Conservation (phyloP, 2,888 invertebrate species). For the Parnassius orleans region DNA sequence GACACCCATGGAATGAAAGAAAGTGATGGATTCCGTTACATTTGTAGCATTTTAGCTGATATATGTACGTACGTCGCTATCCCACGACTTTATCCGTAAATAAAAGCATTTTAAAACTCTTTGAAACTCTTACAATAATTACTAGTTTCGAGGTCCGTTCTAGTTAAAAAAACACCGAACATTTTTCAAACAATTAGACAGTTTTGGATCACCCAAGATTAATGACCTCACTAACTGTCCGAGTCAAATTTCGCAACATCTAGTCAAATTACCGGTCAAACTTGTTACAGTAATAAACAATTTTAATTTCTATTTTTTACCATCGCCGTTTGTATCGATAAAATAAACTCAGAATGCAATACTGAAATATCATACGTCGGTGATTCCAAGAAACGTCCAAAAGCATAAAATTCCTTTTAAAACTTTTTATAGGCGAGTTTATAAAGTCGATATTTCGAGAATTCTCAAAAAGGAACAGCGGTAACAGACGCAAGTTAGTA, state of each 20-base stretch:
- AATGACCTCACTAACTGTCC: conserved; percentile 62
- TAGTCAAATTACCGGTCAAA: conserved; percentile 53
- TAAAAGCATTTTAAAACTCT: too few species aligned
- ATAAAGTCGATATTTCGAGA: conserved; percentile 39
- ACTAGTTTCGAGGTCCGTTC: conserved; percentile 8
- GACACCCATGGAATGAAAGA: too few species aligned
- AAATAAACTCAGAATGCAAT: conserved; percentile 25
- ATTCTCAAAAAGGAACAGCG: conserved; percentile 47
- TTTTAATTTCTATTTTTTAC: conserved; percentile 38
- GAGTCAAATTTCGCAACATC: conserved; percentile 59
- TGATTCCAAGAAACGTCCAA: conserved; percentile 39
- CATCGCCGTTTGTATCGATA: conserved; percentile 26
- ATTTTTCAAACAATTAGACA: conserved; percentile 66
- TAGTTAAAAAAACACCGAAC: conserved; percentile 46
- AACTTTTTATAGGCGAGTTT: conserved; percentile 25
- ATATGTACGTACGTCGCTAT: too few species aligned
- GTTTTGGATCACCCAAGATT: conserved; percentile 64
- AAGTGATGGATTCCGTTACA: too few species aligned
- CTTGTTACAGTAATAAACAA: conserved; percentile 56
- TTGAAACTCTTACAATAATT: too few species aligned
- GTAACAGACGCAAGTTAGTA: conserved; percentile 56
- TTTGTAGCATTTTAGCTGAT: too few species aligned
- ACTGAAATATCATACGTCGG: conserved; percentile 33
- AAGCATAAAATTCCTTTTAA: conserved; percentile 31
- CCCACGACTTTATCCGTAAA: too few species aligned